phyloP scores from a whole-genome alignment of 2,888 invertebrate species.

The Spatulosminthurus flaviceps region DNA sequence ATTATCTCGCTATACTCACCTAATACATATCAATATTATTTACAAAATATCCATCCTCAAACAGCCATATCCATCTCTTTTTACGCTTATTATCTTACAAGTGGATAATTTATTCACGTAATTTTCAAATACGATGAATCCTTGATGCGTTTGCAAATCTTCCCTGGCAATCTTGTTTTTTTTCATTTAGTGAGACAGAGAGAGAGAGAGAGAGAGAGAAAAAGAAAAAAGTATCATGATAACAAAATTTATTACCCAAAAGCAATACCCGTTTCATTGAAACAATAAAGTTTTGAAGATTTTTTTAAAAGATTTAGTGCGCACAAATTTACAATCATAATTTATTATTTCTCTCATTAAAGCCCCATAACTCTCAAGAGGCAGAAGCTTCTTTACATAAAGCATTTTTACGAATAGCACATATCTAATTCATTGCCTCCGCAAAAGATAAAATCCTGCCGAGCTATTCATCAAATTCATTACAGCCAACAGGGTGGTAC shows the following conservation, averaged over 20 bases:
- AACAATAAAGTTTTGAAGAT: neutral
- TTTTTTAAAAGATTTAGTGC: neutral
- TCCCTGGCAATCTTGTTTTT: neutral
- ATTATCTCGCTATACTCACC: too few species aligned
- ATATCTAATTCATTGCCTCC: neutral
- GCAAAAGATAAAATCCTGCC: neutral
- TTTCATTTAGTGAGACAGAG: neutral
- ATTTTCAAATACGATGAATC: slow-evolving; percentile 30
- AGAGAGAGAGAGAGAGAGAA: neutral
- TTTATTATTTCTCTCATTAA: slow-evolving; percentile 13
- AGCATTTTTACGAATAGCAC: too few species aligned
- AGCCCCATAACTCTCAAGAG: neutral
- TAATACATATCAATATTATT: too few species aligned
- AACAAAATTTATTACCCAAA: neutral
- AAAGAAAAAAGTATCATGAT: slow-evolving; percentile 7
- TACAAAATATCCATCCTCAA: too few species aligned
- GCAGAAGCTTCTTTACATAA: too few species aligned
- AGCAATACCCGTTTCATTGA: slow-evolving; percentile 18
- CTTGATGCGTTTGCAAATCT: slow-evolving; percentile 27
- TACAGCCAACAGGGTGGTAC: neutral
- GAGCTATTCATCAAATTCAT: slow-evolving; percentile 1
- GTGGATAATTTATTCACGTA: slow-evolving; percentile 28
- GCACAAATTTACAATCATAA: neutral
- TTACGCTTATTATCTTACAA: neutral
- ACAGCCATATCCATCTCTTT: too few species aligned